Conservation (phyloP, 2,888 invertebrate genomes). For the Globia sparganii region DNA sequence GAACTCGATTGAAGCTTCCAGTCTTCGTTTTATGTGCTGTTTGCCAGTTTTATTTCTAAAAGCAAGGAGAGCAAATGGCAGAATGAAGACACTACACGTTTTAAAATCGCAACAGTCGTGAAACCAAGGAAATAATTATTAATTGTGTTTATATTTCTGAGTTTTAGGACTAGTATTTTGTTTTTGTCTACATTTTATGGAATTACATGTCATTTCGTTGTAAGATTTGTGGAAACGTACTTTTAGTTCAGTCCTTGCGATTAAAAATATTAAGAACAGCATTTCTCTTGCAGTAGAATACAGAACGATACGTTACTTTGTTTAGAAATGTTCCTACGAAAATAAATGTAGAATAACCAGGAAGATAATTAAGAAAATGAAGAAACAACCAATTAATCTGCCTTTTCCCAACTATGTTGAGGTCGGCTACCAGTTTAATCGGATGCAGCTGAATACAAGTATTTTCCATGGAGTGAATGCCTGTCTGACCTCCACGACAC, state of each 20-base stretch:
- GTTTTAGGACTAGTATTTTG: conserved; percentile 1
- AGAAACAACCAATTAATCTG: not conserved
- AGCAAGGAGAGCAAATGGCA: conserved; percentile 46
- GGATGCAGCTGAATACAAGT: not conserved
- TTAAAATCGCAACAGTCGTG: conserved; percentile 32
- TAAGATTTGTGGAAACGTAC: not conserved
- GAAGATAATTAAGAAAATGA: not conserved
- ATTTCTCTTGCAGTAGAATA: not conserved
- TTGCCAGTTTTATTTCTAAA: conserved; percentile 60
- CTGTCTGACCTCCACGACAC: too few species aligned
- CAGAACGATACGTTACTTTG: not conserved
- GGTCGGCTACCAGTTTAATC: not conserved
- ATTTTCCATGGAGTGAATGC: not conserved
- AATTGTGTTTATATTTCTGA: conserved; percentile 37
- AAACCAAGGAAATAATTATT: conserved; percentile 46
- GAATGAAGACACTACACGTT: conserved; percentile 49
- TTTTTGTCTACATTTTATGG: not conserved
- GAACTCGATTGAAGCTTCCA: conserved; percentile 56
- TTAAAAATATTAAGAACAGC: not conserved
- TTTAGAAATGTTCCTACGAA: not conserved
- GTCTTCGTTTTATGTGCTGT: conserved; percentile 59
- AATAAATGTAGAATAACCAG: not conserved
- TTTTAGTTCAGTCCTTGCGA: not conserved
- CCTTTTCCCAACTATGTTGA: not conserved
- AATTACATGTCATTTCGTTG: not conserved